Evolutionary conservation across 2,113 vertebrate species (phyloP), one percentile per base, ranked within the genome.

Genomic region (Holacanthus passer): DNA sequence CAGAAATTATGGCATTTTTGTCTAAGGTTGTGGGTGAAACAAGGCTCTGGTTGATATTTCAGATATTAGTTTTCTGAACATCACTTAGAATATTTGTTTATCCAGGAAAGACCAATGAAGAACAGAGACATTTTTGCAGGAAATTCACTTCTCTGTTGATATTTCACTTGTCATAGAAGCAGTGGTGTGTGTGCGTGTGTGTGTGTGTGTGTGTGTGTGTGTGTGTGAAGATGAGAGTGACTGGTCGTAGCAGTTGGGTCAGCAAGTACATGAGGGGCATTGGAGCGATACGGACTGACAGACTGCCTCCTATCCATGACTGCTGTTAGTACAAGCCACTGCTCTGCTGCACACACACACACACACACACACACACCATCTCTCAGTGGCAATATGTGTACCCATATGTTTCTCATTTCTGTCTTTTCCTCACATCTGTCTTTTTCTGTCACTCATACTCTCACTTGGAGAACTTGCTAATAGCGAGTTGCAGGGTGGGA

Each of bases 181-280:
- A 31, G 8, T 4, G 17, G 35, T 55, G 35, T 20, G 32, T 70
- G 50, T 53, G 67, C 17, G 48, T 69, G 66, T 68, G 66, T 50
- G 65, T 69, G 66, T 52, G 65, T 68, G 31, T 27, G 22, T 64
- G 62, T 64, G n/a, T 29, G 13, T 45, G 13, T 19, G 47, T 48
- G n/a, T n/a, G n/a, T n/a, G n/a, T n/a, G n/a, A 31, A 16, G 16
- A 50, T 56, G 19, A 48, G 50, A 71, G n/a, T 29, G 68, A 71
- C 68, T 56, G 68, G 68, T 56, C 2, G 5, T 39, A n/a, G 50
- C n/a, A 41, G 68, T 5, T 3, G 1, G 50, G 50, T 56, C 67
- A 70, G 50, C 14, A 39, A 19, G 67, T 71, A 43, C 69, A 71
- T 56, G 37, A 71, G 69, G 24, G 39, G 53, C 53, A 59, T 11